phyloP scores from a whole-genome alignment of 2,113 vertebrate genomes.

The Sterrhoptilus dennistouni region DNA sequence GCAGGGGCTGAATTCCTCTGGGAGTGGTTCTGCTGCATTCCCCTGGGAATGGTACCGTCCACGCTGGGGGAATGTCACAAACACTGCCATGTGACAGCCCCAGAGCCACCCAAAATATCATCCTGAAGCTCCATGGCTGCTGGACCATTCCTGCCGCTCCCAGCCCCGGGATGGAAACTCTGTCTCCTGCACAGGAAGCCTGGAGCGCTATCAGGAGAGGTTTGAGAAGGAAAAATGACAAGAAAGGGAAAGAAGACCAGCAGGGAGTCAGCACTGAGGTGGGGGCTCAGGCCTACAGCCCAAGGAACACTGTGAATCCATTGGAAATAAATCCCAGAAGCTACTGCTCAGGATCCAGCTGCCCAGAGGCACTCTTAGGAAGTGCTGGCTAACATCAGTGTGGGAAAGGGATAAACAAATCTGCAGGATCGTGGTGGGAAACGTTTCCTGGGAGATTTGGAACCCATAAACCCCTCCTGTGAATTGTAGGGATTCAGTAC shows the following conservation, averaged over 20 bases:
- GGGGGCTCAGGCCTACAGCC: neutral
- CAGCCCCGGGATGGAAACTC: neutral
- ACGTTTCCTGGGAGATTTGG: neutral
- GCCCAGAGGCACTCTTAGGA: neutral
- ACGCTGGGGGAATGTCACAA: neutral
- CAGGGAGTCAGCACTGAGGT: neutral
- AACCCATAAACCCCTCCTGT: neutral
- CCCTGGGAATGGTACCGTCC: neutral
- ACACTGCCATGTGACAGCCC: neutral
- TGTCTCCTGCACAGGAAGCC: neutral
- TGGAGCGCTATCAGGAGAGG: fast-evolving
- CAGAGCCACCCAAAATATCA: neutral
- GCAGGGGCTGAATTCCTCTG: neutral
- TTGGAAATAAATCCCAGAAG: neutral
- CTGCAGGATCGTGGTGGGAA: fast-evolving
- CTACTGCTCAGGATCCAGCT: neutral
- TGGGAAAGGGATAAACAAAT: neutral
- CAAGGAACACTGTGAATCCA: neutral
- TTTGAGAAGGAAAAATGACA: fast-evolving
- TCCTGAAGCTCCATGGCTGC: fast-evolving
- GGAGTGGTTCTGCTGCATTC: neutral
- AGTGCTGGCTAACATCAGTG: fast-evolving
- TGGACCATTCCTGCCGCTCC: neutral
- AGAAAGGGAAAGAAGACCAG: neutral
- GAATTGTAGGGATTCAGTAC: neutral